Percentiles rank a stretch among this genome's conserved stretches.
Evolutionary conservation across 2,113 vertebrate genomes (phyloP).

Genomic region (human (Homo sapiens)): GRCh38 chr3:182279501-182280000

Average conservation of each 20-base stretch:
- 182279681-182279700: not conserved
- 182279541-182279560: not conserved
- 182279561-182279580: not conserved
- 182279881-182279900: not conserved
- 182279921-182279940: not conserved
- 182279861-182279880: not conserved
- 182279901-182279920: not conserved
- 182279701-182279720: not conserved
- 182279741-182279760: not conserved
- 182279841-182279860: not conserved
- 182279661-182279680: too few species aligned
- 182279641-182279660: not conserved
- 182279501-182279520: not conserved
- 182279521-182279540: not conserved
- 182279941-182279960: not conserved
- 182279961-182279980: not conserved
- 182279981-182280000: not conserved
- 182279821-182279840: not conserved
- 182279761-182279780: not conserved
- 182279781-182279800: not conserved
- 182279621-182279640: not conserved
- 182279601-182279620: not conserved
- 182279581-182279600: not conserved
- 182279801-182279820: not conserved
- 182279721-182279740: not conserved